phyloP scores from a whole-genome alignment of 2,888 invertebrate species.

The Patella pellucida region DNA sequence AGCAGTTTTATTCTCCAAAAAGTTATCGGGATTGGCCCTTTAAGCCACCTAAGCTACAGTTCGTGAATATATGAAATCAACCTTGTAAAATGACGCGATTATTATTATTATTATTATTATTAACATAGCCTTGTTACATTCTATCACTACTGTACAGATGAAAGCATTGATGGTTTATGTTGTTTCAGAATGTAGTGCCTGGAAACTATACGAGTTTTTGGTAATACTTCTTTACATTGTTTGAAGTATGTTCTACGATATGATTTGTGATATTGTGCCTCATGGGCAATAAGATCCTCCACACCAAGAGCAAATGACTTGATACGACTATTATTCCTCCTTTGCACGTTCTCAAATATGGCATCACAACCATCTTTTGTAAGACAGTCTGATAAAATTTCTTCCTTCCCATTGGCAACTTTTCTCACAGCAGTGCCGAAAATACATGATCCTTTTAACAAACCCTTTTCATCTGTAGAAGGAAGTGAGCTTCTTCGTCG shows the following conservation, averaged over 20 bases:
- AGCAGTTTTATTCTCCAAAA: too few relatives aligned
- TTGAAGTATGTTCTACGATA: conserved; percentile 9
- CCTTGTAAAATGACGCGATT: too few relatives aligned
- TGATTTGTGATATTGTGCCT: conserved; percentile 17
- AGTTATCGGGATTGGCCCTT: too few relatives aligned
- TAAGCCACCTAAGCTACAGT: background rate
- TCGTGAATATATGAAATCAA: too few relatives aligned
- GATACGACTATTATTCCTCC: conserved; percentile 15
- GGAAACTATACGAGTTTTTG: background rate
- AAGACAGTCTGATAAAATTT: conserved; percentile 14
- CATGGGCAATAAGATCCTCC: conserved; percentile 5
- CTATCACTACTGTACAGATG: background rate
- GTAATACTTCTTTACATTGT: background rate
- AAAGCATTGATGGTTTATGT: background rate
- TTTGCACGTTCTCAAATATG: background rate
- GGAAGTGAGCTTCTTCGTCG: background rate
- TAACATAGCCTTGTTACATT: background rate
- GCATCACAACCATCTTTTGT: too few relatives aligned
- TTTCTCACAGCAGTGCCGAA: conserved; percentile 12
- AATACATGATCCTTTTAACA: conserved; percentile 17
- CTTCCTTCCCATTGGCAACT: conserved; percentile 6
- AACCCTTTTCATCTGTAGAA: conserved; percentile 4
- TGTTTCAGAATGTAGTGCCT: background rate
- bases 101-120: too few relatives aligned
- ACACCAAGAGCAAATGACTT: conserved; percentile 3